Percentiles rank a stretch among this genome's conserved stretches.
phyloP scores from a whole-genome alignment of 2,888 invertebrate genomes.

The Rhyacophila evoluta region DNA sequence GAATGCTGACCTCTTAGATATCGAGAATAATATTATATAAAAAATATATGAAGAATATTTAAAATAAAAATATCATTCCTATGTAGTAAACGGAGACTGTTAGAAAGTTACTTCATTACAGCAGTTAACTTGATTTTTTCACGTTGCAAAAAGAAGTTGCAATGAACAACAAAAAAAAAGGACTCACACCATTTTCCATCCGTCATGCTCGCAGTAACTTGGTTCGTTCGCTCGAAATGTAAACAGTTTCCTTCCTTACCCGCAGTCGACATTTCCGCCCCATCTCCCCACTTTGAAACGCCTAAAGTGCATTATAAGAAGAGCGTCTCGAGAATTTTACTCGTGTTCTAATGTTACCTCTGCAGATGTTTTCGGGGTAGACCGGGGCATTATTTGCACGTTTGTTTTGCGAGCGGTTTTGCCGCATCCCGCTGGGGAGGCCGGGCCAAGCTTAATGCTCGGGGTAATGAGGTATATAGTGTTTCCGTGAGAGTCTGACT shows the following conservation, averaged over 20 bases:
- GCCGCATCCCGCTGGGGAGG: neutral
- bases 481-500: neutral
- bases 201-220: neutral
- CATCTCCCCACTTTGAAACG: neutral
- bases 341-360: constrained; percentile 41
- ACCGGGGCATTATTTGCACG: constrained; percentile 8
- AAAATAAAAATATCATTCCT: no score
- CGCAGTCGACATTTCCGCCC: constrained; percentile 6
- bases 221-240: neutral
- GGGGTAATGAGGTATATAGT: neutral
- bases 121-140: no score
- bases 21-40: no score
- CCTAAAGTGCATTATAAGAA: constrained; percentile 44
- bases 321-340: constrained; percentile 31
- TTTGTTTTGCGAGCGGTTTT: neutral
- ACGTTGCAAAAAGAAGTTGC: no score
- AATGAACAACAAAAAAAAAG: no score
- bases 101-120: no score
- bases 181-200: no score
- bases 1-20: no score
- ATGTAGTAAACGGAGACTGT: no score
- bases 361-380: constrained; percentile 32
- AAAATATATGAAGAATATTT: no score
- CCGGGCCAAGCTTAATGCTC: neutral
- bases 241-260: constrained; percentile 17